These are phyloP conservation scores for Aotus griseimembra DNA, from an alignment of 2,797 vertebrate species.

Conservation along the genomic window DNA sequence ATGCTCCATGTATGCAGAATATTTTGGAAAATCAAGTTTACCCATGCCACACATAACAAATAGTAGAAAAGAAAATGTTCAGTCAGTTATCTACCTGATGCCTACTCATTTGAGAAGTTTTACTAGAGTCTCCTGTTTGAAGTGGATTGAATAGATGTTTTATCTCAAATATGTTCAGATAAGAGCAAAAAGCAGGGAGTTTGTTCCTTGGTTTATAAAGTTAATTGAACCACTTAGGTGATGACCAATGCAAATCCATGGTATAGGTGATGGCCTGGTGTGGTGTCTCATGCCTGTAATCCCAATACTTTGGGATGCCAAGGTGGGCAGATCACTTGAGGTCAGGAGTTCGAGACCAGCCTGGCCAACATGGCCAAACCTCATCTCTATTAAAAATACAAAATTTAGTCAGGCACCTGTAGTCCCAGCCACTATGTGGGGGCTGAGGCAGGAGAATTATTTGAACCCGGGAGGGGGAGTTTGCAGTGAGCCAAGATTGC, in stretches of 20 bases:
- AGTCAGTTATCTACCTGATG: background rate
- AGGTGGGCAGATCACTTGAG: no score
- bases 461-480: no score
- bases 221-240: background rate
- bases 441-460: no score
- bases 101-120: background rate
- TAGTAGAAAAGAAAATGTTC: background rate
- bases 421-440: no score
- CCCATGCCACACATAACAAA: background rate
- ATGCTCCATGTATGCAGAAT: background rate
- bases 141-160: background rate
- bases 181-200: background rate
- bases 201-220: background rate
- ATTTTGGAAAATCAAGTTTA: background rate
- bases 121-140: background rate
- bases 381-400: no score
- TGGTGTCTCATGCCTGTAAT: no score
- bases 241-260: background rate
- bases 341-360: no score
- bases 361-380: no score
- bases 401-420: no score
- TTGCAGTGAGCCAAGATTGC: no score
- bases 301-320: no score
- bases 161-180: background rate
- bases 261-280: background rate